phyloP scores from a whole-genome alignment of 2,113 vertebrate species.

The Monopterus albus region DNA sequence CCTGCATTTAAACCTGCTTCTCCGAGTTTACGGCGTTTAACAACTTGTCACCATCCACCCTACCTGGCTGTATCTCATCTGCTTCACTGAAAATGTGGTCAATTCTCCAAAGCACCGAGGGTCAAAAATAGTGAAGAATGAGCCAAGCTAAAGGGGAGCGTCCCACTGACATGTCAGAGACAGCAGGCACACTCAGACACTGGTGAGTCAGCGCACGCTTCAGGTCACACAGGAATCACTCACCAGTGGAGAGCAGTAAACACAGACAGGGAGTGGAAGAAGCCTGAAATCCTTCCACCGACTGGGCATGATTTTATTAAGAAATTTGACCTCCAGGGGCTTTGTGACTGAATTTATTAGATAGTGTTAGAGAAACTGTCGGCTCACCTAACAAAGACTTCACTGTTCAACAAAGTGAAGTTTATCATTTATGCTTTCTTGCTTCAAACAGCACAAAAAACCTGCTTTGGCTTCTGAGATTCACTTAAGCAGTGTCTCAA shows the following conservation, averaged over 20 bases:
- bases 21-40: neutral
- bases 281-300: neutral
- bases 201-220: slow-evolving; percentile 68
- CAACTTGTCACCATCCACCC: neutral
- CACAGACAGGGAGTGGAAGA: slow-evolving; percentile 36
- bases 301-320: neutral
- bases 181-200: slow-evolving; percentile 47
- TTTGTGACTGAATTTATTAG: neutral
- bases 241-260: slow-evolving; percentile 42
- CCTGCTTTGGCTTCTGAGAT: neutral
- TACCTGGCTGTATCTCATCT: neutral
- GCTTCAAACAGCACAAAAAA: no score
- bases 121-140: slow-evolving; percentile 23
- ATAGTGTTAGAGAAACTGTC: no score
- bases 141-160: neutral
- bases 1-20: neutral
- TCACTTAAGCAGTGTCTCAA: neutral
- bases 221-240: slow-evolving; percentile 59
- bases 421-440: no score
- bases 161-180: slow-evolving; percentile 45
- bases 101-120: neutral
- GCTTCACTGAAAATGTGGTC: neutral
- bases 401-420: no score
- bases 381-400: no score
- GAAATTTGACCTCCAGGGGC: neutral